Conservation (phyloP, 2,113 vertebrate species). For the Pluvianellus socialis region DNA sequence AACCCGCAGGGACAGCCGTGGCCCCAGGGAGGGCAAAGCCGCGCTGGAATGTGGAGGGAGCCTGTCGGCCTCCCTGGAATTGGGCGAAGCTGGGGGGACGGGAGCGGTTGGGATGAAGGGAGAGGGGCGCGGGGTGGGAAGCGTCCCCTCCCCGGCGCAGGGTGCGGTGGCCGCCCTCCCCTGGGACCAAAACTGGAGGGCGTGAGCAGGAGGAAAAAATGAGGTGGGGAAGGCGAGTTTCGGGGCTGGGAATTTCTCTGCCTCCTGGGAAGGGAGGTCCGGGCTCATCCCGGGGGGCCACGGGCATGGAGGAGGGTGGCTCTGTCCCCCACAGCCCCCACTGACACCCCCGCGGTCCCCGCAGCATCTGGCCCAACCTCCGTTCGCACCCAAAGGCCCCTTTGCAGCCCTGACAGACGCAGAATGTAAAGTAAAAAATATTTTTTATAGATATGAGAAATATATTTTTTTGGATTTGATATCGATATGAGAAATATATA, state of each 20-base stretch:
- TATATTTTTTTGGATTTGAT: too few species aligned
- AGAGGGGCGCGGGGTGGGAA: neutral
- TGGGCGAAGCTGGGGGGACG: neutral
- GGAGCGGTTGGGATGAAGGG: neutral
- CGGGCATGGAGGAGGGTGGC: fast-evolving
- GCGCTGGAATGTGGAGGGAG: neutral
- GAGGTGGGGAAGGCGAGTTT: neutral
- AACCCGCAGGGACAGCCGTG: neutral
- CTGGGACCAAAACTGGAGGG: neutral
- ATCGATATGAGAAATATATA: too few species aligned
- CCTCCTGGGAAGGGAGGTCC: neutral
- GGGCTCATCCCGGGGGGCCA: neutral
- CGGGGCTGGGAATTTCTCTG: neutral
- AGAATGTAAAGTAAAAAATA: fast-evolving
- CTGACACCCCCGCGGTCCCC: neutral
- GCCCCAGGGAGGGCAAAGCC: too few species aligned
- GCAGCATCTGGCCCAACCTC: neutral
- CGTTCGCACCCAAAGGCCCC: neutral
- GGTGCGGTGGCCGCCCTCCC: neutral
- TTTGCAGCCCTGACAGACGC: neutral
- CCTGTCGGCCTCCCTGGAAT: neutral
- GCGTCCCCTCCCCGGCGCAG: neutral
- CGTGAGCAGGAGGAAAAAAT: neutral
- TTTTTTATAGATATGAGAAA: too few species aligned
- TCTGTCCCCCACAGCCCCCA: neutral